phyloP scores from a whole-genome alignment of 1,140 invertebrate genomes.

The Formica exsecta region DNA sequence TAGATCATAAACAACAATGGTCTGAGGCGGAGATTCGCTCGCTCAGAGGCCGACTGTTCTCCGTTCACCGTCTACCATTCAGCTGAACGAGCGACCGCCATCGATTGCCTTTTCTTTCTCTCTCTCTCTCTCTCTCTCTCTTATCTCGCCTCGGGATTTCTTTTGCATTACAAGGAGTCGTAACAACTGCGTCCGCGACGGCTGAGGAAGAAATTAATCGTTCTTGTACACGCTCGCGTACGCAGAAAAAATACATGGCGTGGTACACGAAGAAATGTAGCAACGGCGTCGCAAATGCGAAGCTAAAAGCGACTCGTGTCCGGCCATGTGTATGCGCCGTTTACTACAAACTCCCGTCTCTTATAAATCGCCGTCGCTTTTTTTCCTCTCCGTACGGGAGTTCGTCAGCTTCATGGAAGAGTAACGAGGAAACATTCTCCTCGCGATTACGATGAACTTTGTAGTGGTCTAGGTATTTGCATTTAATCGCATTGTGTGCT shows the following conservation, averaged over 20 bases:
- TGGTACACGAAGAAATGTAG: conserved; percentile 33
- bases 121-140: conserved; percentile 8
- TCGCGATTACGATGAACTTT: neutral
- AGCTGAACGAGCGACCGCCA: neutral
- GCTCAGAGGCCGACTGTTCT: conserved; percentile 29
- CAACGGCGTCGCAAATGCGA: conserved; percentile 33
- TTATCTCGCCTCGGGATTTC: conserved; percentile 51
- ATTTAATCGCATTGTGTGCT: neutral
- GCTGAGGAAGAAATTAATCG: conserved; percentile 52
- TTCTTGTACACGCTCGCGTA: neutral
- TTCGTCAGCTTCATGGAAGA: neutral
- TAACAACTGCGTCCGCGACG: conserved; percentile 39
- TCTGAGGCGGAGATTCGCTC: conserved; percentile 41
- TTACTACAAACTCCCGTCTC: conserved; percentile 23
- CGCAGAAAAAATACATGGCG: conserved; percentile 1
- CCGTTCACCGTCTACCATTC: neutral
- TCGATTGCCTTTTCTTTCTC: conserved; percentile 21
- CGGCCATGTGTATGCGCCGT: neutral
- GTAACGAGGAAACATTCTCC: conserved; percentile 10
- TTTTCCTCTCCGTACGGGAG: conserved; percentile 11
- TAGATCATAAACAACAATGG: conserved; percentile 66
- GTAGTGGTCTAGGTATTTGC: neutral
- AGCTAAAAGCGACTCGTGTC: conserved; percentile 7
- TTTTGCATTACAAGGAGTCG: conserved; percentile 42
- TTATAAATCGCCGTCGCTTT: conserved; percentile 51